A percentile compares a stretch with the other conserved stretches of the same genome.
phyloP scores from a whole-genome alignment of 2,888 invertebrate species.

The Trichopria drosophilae region DNA sequence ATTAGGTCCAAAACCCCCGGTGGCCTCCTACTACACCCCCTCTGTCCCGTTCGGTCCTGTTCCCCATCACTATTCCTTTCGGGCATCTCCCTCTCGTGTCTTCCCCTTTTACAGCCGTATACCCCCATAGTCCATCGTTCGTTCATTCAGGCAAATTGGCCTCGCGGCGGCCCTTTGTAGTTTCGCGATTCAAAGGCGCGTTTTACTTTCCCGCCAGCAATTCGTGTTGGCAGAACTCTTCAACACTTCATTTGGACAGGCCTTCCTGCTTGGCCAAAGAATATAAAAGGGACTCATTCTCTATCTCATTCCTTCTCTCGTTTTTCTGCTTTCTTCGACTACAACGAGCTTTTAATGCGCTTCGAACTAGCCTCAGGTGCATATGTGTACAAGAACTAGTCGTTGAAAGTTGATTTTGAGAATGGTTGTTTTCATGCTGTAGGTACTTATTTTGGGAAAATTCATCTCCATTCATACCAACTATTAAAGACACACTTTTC shows the following conservation, averaged over 20 bases:
- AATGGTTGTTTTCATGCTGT: no score
- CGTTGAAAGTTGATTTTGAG: no score
- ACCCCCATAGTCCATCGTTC: slow-evolving; percentile 53
- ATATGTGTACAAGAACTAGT: no score
- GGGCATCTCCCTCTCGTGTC: slow-evolving; percentile 1
- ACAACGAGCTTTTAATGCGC: no score
- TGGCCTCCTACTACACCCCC: slow-evolving; percentile 22
- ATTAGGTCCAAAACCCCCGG: slow-evolving; percentile 47
- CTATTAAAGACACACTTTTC: no score
- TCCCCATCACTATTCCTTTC: slow-evolving; percentile 16
- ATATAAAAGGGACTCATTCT: slow-evolving; percentile 40
- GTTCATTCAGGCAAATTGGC: slow-evolving; percentile 58
- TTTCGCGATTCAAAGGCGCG: slow-evolving; percentile 54
- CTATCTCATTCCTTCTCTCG: slow-evolving; percentile 10
- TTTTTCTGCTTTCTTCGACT: slow-evolving; percentile 14
- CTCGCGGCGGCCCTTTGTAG: slow-evolving; percentile 55
- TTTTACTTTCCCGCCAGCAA: slow-evolving; percentile 49
- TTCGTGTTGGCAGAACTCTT: slow-evolving; percentile 56
- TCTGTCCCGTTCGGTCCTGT: slow-evolving; percentile 29
- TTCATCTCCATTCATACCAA: no score
- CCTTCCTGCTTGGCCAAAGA: slow-evolving; percentile 38
- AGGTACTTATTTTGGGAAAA: no score
- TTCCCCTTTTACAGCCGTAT: slow-evolving; percentile 35
- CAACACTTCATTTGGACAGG: slow-evolving; percentile 56
- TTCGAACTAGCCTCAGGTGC: no score